These are phyloP conservation scores for Sphecodes monilicornis DNA, from an alignment of 2,888 invertebrate species.

Conservation along the genomic window DNA sequence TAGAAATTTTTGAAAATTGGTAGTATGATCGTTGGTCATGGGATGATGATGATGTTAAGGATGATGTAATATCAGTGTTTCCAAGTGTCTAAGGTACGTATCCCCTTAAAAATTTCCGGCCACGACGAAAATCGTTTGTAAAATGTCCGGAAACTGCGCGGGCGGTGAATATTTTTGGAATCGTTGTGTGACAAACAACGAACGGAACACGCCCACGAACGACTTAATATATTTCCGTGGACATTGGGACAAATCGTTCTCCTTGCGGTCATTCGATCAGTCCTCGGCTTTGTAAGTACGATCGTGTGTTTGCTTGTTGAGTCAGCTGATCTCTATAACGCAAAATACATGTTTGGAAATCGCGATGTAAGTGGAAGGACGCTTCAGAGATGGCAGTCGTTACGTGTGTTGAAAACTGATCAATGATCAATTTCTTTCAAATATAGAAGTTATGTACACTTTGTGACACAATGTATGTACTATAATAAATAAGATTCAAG, in stretches of 20 bases:
- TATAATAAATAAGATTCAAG: neutral
- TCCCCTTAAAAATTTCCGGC: neutral
- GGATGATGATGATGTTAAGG: no score
- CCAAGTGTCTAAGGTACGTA: neutral
- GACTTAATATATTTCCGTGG: conserved; percentile 21
- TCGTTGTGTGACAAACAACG: neutral
- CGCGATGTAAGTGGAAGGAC: neutral
- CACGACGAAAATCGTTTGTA: conserved; percentile 17
- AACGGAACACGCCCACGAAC: neutral
- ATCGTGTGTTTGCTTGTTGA: neutral
- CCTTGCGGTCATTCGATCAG: neutral
- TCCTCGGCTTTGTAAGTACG: neutral
- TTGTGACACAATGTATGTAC: neutral
- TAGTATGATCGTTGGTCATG: no score
- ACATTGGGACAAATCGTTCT: conserved; percentile 12
- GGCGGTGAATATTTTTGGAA: conserved; percentile 9
- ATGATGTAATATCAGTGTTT: neutral
- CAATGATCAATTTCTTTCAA: neutral
- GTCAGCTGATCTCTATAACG: neutral
- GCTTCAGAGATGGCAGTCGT: neutral
- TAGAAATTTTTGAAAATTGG: no score
- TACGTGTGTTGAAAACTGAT: neutral
- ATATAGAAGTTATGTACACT: neutral
- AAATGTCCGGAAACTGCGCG: neutral
- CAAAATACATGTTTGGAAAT: neutral